Base-by-base conservation (phyloP, 2,797 vertebrate genomes). In the Anabacerthia variegaticeps region DNA sequence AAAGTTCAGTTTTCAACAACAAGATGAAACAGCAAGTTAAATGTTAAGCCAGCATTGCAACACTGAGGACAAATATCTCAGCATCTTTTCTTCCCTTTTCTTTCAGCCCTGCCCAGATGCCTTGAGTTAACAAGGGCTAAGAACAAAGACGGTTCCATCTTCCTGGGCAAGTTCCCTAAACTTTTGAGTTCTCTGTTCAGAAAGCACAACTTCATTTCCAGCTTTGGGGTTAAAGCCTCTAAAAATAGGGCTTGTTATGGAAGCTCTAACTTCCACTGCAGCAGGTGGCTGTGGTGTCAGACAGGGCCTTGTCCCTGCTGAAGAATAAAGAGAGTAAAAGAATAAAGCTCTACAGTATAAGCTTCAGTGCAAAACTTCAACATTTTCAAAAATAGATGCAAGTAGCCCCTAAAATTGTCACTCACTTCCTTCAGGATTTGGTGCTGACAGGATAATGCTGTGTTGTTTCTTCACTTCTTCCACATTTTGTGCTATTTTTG, bases 391-490 rank as follows among this genome's bases (percentile, higher is more conserved):
- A 5, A 58, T 1, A 51, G 59, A 59, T 7, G 0, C 4, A 54
- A 85, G 13, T 4, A 54, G 30, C 18, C 30, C 24, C 37, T 39
- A 74, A 56, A 67, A 41, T 15, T 5, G 13, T 18, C 21, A 98
- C 99, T 98, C 97, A 99, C 99, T 98, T 95, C 98, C 98, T 92
- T 99, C 99, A 46, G 99, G 98, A 96, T 99, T 98, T 48, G 99
- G 99, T 37, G 99, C 99, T 16, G 99, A 99, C 65, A 99, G 98
- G 77, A 99, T 99, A 96, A 97, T 98, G 98, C 99, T 99, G 97
- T 99, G 99, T 51, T 98, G 98, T 93, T 99, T 99, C 97, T 98
- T 99, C 83, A 99, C 99, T 48, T 99, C 99, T 67, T 99, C 98
- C 83, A 99, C 98, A 80, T 98, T 98, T 61, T 98, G 97, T 52